Evolutionary conservation across 2,797 vertebrate species (phyloP).

Genomic region (Scarus forsteni): DNA sequence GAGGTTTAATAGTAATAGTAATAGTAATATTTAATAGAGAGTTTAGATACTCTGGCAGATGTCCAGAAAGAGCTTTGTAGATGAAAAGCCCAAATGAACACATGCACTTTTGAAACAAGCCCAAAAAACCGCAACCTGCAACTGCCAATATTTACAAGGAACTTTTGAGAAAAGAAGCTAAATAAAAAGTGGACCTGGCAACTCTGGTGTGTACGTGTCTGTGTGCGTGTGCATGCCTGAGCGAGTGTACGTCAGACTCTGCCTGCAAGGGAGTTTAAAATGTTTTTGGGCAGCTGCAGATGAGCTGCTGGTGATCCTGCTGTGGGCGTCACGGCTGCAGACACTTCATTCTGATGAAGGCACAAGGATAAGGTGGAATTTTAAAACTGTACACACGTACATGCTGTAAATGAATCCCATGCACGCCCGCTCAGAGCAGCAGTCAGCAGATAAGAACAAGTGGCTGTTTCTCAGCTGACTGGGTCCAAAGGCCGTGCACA

Average conservation of each 20-base stretch:
- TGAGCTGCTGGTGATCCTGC: slow-evolving; percentile 36
- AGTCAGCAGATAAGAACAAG: slow-evolving; percentile 47
- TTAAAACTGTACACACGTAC: slow-evolving; percentile 32
- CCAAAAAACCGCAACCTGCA: no score
- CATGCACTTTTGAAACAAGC: no score
- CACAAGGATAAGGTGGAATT: slow-evolving; percentile 5
- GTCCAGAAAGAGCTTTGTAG: no score
- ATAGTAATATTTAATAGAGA: no score
- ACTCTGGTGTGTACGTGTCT: slow-evolving; percentile 32
- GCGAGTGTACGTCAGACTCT: slow-evolving; percentile 55
- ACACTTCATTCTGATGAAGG: slow-evolving; percentile 18
- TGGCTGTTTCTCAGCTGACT: slow-evolving; percentile 55
- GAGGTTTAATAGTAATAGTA: no score
- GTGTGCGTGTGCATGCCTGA: slow-evolving; percentile 42
- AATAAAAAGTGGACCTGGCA: no score
- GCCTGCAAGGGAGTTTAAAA: slow-evolving; percentile 36
- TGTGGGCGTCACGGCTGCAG: slow-evolving; percentile 10
- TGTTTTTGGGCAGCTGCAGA: slow-evolving; percentile 29
- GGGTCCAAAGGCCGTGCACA: slow-evolving; percentile 68
- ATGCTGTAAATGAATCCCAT: slow-evolving; percentile 19
- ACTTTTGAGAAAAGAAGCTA: no score
- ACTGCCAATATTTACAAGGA: no score
- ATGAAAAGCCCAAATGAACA: no score
- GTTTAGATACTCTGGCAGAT: no score
- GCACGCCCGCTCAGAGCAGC: slow-evolving; percentile 39